Evolutionary conservation across 2,113 vertebrate species (phyloP).

Genomic region (Rhinichthys klamathensis): DNA sequence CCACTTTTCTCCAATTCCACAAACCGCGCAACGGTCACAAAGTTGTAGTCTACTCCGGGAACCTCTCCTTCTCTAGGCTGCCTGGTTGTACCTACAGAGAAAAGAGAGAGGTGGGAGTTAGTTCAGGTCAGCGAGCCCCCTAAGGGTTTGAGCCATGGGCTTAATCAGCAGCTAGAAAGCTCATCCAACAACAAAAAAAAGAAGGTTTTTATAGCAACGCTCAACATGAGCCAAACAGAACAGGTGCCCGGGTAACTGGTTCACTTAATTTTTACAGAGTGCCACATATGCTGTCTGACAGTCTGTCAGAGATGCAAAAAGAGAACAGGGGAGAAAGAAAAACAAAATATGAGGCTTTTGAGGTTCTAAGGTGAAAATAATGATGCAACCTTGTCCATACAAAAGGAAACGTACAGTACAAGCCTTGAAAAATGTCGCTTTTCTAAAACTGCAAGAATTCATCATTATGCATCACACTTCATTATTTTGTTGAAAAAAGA

Average conservation of each 20-base stretch:
- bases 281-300: conserved; percentile 37
- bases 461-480: no score
- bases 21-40: conserved; percentile 95
- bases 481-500: neutral
- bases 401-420: conserved; percentile 14
- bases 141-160: conserved; percentile 9
- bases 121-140: conserved; percentile 9
- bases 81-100: conserved; percentile 89
- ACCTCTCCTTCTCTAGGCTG: conserved; percentile 99
- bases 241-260: conserved; percentile 23
- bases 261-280: conserved; percentile 25
- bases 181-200: conserved; percentile 4
- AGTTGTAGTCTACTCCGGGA: conserved; percentile 98
- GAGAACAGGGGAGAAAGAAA: neutral
- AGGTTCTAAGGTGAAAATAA: conserved; percentile 49
- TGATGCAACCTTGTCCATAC: conserved; percentile 67
- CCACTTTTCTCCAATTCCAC: conserved; percentile 98
- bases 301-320: conserved; percentile 13
- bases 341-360: neutral
- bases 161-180: conserved; percentile 28
- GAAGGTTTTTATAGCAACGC: neutral
- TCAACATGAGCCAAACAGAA: conserved; percentile 20
- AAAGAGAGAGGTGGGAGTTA: neutral
- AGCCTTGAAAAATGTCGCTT: neutral
- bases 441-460: neutral